Evolutionary conservation across 1,140 invertebrate genomes (phyloP), one percentile per base, ranked within the genome.

Genomic region (Drosophila fuyamai): DNA sequence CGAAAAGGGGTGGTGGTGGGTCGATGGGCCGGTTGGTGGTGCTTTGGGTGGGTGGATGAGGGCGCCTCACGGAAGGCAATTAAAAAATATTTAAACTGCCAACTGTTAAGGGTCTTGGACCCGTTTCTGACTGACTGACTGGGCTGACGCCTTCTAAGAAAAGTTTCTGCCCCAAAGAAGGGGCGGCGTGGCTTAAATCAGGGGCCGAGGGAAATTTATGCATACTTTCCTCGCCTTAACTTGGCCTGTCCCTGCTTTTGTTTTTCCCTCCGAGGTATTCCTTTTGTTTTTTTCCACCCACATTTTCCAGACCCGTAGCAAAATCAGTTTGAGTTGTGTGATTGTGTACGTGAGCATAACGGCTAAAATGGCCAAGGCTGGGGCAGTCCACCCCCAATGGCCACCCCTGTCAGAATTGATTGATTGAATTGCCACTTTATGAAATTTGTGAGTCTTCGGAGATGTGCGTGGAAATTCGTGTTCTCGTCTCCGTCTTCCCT

Each of bases 381-480:
- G 35, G 48, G 16, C 27, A 43, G 59, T 23, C 43, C 71, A 59
- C 54, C 61, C 66, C 62, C 48, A 47, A 51, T 75, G 53, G 74
- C 43, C 70, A 66, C 66, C 60, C 56, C 81, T 86, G 90, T 92
- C 90, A 81, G 77, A 92, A 90, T 92, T 92, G 90, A 92, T 92
- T 92, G 90, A 92, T 92, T 92, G 90, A 92, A 92, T 92, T 92
- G 90, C 90, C 90, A 90, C 90, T 92, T 92, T 90, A 92, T 92
- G 86, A 92, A 92, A 92, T 92, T 92, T 92, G 90, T 92, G 90
- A 92, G 90, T 91, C 90, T 92, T 91, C 78, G 57, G 90, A 92
- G 90, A 92, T 92, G 80, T 91, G 85, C 88, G 88, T 88, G 79
- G 68, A 81, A 90, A 86, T 68, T 90, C 79, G 80, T 88, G 80